Evolutionary conservation across 2,888 invertebrate genomes (phyloP).

Genomic region (Prionchulus punctatus): DNA sequence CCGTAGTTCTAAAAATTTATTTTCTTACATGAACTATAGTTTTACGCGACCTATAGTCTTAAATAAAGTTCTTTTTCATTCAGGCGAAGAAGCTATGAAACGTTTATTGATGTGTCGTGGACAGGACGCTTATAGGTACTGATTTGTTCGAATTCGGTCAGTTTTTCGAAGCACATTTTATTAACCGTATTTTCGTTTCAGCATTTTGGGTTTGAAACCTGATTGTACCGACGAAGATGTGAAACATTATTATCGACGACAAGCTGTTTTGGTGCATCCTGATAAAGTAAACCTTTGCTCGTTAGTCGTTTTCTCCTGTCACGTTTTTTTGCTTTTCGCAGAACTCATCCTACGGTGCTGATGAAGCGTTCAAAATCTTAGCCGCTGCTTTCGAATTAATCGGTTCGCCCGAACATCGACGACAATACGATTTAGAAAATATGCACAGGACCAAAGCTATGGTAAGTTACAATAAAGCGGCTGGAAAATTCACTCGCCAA

Average conservation of each 20-base stretch:
- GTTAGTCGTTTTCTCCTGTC: constrained; percentile 1
- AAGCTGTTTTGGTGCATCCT: constrained; percentile 83
- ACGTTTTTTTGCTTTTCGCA: constrained; percentile 16
- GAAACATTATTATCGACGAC: constrained; percentile 76
- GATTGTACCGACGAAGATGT: constrained; percentile 82
- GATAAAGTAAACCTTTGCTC: constrained; percentile 58
- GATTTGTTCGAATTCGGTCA: neutral
- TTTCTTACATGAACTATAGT: no score
- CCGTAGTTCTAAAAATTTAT: no score
- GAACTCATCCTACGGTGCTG: constrained; percentile 81
- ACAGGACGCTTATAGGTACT: constrained; percentile 77
- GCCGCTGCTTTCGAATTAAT: constrained; percentile 87
- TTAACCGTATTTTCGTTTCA: constrained; percentile 30
- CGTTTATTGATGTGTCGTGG: constrained; percentile 76
- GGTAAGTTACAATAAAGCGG: constrained; percentile 8
- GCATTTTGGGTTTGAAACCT: constrained; percentile 69
- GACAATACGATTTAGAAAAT: constrained; percentile 27
- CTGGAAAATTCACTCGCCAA: neutral
- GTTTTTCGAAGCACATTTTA: constrained; percentile 8
- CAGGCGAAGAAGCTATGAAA: constrained; percentile 79
- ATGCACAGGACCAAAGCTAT: constrained; percentile 53
- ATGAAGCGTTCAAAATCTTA: constrained; percentile 86
- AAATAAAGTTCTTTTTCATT: constrained; percentile 9
- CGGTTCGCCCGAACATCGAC: constrained; percentile 56
- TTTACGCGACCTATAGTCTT: no score